A percentile compares a stretch with the other conserved stretches of the same genome.
Conservation (phyloP, 2,888 invertebrate species). For the Gastrophysa polygoni region DNA sequence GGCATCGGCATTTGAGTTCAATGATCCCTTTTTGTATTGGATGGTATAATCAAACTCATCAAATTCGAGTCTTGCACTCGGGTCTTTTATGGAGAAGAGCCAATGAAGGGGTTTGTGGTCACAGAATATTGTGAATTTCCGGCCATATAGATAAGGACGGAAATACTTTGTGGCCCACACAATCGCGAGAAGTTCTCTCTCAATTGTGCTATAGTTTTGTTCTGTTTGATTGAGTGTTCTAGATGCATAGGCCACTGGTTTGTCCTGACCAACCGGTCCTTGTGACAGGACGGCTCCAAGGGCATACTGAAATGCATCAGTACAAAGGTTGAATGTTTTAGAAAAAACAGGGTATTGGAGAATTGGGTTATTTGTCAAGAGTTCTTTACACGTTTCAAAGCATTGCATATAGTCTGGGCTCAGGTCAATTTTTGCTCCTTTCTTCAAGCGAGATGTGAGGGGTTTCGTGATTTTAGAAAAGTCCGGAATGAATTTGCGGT, state of each 20-base stretch:
- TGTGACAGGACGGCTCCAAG: conserved; percentile 39
- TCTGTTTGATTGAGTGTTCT: conserved; percentile 24
- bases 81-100: no score
- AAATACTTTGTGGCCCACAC: conserved; percentile 36
- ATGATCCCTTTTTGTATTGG: neutral
- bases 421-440: no score
- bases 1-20: neutral
- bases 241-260: conserved; percentile 33
- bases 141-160: conserved; percentile 32
- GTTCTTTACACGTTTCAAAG: conserved; percentile 33
- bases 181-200: conserved; percentile 37
- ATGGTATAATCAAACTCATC: no score
- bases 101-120: no score
- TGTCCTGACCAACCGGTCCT: conserved; percentile 31
- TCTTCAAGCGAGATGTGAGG: no score
- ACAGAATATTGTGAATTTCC: conserved; percentile 12
- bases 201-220: conserved; percentile 33
- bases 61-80: no score
- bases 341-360: conserved; percentile 39
- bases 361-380: conserved; percentile 32
- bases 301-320: conserved; percentile 36
- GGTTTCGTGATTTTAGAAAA: no score
- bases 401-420: neutral
- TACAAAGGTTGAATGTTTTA: conserved; percentile 38
- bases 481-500: no score